Conservation (phyloP, 1,140 invertebrate genomes). For the Phocides pigmalion region DNA sequence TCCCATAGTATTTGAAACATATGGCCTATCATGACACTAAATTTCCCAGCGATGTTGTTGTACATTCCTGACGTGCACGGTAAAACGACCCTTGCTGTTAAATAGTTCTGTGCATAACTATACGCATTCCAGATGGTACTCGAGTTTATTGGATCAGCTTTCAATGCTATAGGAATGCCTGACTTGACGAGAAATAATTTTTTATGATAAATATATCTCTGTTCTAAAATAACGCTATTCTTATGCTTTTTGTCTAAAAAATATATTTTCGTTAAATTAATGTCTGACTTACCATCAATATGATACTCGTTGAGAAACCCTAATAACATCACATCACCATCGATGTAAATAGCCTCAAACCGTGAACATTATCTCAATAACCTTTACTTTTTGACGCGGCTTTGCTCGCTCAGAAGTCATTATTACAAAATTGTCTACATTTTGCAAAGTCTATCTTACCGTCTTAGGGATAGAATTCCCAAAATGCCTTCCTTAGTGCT, state of each 20-base stretch:
- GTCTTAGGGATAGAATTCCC: no score
- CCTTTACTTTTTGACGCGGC: no score
- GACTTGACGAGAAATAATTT: not conserved
- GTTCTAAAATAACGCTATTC: not conserved
- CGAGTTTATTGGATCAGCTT: constrained; percentile 1
- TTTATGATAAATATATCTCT: not conserved
- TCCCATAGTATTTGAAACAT: not conserved
- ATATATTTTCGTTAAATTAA: no score
- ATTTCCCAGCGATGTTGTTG: not conserved
- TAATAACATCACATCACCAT: no score
- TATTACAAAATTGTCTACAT: no score
- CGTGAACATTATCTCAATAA: no score
- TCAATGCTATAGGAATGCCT: not conserved
- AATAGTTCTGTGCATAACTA: not conserved
- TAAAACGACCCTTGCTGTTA: not conserved
- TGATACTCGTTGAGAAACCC: no score
- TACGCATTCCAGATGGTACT: not conserved
- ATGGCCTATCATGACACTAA: not conserved
- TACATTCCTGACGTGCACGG: not conserved
- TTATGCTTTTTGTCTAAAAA: not conserved
- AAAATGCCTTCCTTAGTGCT: no score
- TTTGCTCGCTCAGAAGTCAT: no score
- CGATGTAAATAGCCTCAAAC: no score
- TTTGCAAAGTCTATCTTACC: no score
- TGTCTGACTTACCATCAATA: no score